Base-by-base conservation (phyloP, 2,113 vertebrate species). In the Corythaixoides concolor region DNA sequence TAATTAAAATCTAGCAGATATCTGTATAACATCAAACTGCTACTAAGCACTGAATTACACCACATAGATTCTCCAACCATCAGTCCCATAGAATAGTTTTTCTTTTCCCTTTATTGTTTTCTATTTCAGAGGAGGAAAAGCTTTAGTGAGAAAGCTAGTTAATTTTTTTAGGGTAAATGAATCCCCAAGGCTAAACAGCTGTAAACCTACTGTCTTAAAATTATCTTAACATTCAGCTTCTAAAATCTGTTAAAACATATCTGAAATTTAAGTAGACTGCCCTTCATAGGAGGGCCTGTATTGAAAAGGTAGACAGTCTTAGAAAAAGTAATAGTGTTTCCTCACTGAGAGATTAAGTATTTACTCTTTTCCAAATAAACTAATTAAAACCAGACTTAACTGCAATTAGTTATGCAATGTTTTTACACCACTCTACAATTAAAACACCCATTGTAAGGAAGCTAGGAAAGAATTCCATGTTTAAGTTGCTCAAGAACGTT, bases 281-380 rank as follows among this genome's bases (percentile, higher is more conserved):
- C 43, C 52, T 72, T 78, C 41, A 59, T 5, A 67, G 21, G 32
- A 50, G 3, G 4, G 30, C 14, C 14, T 13, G 1, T 62, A 73
- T 24, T 80, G 41, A 80, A 95, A 88, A 49, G 6, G 18, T 2
- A 79, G 58, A 78, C 28, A 83, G 41, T 49, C 63, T 73, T 73
- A 73, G 35, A 83, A 87, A 60, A 91, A 41, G 11, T n/a, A 85
- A 39, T 21, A 88, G 43, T 45, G 23, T n/a, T 77, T 87, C 53
- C 62, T 89, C 63, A 79, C 20, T 24, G 14, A 63, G 26, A 74
- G 58, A 79, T 81, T 77, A 94, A 86, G 75, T 92, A 89, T 95
- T 95, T 89, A 94, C 55, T 70, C 69, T 93, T 87, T 87, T 88
- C 83, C 55, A 95, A 97, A 96, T 95, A 97, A 97, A 95, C 89